phyloP scores from a whole-genome alignment of 2,797 vertebrate species.

The Artibeus jamaicensis region DNA sequence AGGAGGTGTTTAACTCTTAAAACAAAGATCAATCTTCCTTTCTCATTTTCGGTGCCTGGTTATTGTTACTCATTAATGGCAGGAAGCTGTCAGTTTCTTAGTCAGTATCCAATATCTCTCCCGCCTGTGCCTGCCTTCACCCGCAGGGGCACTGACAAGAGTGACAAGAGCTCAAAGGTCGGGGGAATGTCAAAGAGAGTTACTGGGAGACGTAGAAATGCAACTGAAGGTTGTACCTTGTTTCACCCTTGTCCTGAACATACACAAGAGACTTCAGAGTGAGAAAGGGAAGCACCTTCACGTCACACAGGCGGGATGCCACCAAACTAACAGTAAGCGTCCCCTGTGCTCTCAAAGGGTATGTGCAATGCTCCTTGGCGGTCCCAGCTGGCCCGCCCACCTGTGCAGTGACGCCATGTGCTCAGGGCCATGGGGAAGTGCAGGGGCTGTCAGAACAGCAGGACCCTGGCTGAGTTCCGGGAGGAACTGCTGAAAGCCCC shows the following conservation, averaged over 20 bases:
- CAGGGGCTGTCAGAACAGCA: neutral
- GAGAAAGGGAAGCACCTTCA: neutral
- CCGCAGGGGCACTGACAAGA: neutral
- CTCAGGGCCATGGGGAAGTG: neutral
- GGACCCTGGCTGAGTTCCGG: neutral
- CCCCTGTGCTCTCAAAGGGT: rapidly evolving
- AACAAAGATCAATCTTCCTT: constrained; percentile 59
- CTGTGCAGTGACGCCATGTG: neutral
- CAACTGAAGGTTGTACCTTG: rapidly evolving
- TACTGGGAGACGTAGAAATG: neutral
- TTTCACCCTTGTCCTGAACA: neutral
- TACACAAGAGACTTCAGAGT: neutral
- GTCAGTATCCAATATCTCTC: neutral
- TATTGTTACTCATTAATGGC: constrained; percentile 52
- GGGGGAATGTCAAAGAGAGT: neutral
- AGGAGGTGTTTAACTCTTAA: constrained; percentile 49
- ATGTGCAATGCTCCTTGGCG: neutral
- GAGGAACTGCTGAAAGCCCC: neutral
- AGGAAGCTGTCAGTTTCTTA: neutral
- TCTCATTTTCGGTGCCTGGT: neutral
- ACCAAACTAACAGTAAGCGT: too few relatives aligned
- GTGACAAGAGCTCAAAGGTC: neutral
- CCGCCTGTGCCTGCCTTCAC: rapidly evolving
- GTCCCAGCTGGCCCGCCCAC: neutral
- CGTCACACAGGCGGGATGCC: rapidly evolving